Evolutionary conservation across 64 coral and sea anemone species (phyloP).

Genomic region (Porites lutea): DNA sequence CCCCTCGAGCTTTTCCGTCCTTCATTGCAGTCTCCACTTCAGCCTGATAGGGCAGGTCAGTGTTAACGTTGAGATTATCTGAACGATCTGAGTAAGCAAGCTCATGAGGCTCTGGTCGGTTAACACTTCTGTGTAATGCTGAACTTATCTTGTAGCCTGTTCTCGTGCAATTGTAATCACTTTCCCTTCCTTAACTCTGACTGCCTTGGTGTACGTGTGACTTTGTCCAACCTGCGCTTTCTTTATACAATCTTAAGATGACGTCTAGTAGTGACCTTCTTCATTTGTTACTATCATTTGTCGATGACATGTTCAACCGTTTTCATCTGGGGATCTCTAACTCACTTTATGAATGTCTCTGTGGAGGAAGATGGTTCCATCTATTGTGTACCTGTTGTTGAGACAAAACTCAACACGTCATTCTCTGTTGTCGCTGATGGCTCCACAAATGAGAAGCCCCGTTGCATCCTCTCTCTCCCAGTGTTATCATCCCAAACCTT

Average conservation of each 20-base stretch:
- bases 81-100: too few species aligned
- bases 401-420: slow-evolving; percentile 23
- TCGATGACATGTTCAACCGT: slow-evolving; percentile 15
- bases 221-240: too few species aligned
- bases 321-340: slow-evolving; percentile 24
- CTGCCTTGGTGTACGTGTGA: too few species aligned
- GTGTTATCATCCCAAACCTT: slow-evolving; percentile 32
- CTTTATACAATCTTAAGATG: background rate
- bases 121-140: too few species aligned
- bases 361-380: slow-evolving; percentile 51
- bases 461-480: background rate
- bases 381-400: background rate
- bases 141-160: too few species aligned
- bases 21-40: too few species aligned
- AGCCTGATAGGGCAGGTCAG: too few species aligned
- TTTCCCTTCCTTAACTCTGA: too few species aligned
- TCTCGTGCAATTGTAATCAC: too few species aligned
- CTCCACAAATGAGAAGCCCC: background rate
- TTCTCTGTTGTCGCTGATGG: slow-evolving; percentile 28
- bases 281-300: slow-evolving; percentile 22
- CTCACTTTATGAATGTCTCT: slow-evolving; percentile 17
- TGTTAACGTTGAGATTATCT: too few species aligned
- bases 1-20: too few species aligned
- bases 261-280: slow-evolving; percentile 22
- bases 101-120: too few species aligned